phyloP scores from a whole-genome alignment of 2,888 invertebrate species.

The Camponotus fellah region DNA sequence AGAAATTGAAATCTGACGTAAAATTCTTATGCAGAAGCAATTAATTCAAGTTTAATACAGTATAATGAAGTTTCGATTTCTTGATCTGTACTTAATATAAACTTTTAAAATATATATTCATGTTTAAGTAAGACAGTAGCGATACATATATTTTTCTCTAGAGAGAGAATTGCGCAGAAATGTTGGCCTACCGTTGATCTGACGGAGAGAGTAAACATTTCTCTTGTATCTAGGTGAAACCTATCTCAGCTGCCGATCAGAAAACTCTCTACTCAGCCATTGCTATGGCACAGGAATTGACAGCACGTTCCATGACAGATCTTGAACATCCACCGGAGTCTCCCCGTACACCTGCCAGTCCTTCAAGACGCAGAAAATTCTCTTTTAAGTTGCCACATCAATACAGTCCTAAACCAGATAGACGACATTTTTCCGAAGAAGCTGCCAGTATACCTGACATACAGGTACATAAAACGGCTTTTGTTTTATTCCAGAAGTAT shows the following conservation, averaged over 20 bases:
- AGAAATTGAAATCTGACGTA: neutral
- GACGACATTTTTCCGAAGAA: conserved; percentile 96
- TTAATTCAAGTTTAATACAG: conserved; percentile 3
- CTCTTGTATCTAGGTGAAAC: conserved; percentile 90
- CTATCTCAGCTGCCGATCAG: conserved; percentile 97
- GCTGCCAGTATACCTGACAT: conserved; percentile 94
- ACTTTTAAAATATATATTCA: conserved; percentile 11
- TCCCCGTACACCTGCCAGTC: conserved; percentile 85
- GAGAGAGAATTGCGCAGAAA: conserved; percentile 29
- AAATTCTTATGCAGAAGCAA: conserved; percentile 4
- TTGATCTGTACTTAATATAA: neutral
- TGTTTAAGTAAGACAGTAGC: neutral
- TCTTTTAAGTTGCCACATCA: conserved; percentile 91
- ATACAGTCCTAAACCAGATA: conserved; percentile 90
- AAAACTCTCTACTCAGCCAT: conserved; percentile 97
- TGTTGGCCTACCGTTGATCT: conserved; percentile 33
- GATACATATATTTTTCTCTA: too few species aligned
- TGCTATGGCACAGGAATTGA: conserved; percentile 96
- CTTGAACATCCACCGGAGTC: conserved; percentile 85
- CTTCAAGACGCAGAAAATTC: conserved; percentile 92
- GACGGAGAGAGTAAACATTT: conserved; percentile 73
- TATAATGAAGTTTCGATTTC: neutral
- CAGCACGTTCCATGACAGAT: conserved; percentile 87
- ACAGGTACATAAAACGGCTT: conserved; percentile 89
- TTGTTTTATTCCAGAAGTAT: conserved; percentile 61